phyloP scores from a whole-genome alignment of 2,797 vertebrate genomes.

The Phoeniculus purpureus region DNA sequence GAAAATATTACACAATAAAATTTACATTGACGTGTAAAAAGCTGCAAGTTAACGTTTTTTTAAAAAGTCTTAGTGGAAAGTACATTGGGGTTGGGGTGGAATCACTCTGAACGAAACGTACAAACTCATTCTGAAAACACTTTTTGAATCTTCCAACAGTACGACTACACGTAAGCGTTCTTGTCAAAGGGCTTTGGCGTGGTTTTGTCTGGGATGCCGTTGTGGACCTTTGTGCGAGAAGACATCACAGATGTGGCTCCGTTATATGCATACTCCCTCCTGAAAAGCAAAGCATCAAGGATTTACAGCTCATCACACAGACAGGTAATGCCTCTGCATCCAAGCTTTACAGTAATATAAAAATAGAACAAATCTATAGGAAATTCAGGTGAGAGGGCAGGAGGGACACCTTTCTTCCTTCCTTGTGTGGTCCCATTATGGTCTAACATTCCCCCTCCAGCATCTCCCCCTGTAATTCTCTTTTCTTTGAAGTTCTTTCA shows the following conservation, averaged over 20 bases:
- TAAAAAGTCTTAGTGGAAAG: conserved; percentile 63
- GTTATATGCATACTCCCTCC: conserved; percentile 80
- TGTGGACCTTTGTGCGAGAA: conserved; percentile 79
- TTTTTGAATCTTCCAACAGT: background rate
- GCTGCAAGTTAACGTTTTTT: conserved; percentile 70
- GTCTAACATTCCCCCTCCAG: background rate
- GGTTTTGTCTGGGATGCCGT: conserved; percentile 76
- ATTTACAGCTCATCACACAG: background rate
- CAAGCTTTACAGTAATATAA: background rate
- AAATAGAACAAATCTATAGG: background rate
- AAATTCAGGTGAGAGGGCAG: background rate
- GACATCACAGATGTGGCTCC: conserved; percentile 83
- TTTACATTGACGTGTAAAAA: conserved; percentile 68
- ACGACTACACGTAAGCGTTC: conserved; percentile 88
- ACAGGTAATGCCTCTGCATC: background rate
- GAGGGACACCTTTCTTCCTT: background rate
- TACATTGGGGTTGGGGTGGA: conserved; percentile 11
- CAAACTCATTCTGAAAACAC: conserved; percentile 24
- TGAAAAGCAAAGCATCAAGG: conserved; percentile 53
- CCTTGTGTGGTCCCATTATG: background rate
- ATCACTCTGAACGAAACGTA: conserved; percentile 61
- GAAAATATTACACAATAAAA: conserved; percentile 65
- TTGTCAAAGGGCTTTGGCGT: conserved; percentile 93
- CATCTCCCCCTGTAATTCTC: background rate
- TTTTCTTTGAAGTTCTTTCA: fast-evolving